Evolutionary conservation across 2,113 vertebrate species (phyloP), one percentile per base, ranked within the genome.

Genomic region (Solea solea): DNA sequence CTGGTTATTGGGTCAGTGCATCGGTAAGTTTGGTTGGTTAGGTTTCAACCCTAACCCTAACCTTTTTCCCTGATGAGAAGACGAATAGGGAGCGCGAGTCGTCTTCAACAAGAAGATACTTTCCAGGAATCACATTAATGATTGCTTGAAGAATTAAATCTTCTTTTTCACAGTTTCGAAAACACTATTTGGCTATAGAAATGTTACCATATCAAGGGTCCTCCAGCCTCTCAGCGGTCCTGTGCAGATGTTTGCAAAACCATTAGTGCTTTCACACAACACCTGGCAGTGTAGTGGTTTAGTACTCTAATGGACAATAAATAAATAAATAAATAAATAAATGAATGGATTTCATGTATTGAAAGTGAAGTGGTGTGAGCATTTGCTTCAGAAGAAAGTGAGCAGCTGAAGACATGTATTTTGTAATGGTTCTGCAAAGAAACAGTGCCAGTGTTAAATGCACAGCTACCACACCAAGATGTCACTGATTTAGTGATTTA

Each of bases 191-290:
- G 45, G 58, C 64, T n/a, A 8, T 42, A 72, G 52, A 70, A 59
- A 44, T 39, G 34, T 44, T 14, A 15, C 60, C 39, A 44, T 59
- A 65, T 72, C 34, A 71, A 73, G 41, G 27, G 55, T 28, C 60
- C 56, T 60, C 68, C 12, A 80, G 34, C 59, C 61, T 72, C 76
- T 72, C 52, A 75, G 54, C 66, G 64, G 74, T 62, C 41, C 59
- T 83, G 61, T 79, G 67, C 70, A 69, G 61, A 84, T 76, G 70
- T 86, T 84, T 75, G 68, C 70, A 70, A 81, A 88, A 67, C 76
- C 77, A 81, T 79, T 75, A 81, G 55, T 72, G 64, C 76, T 74
- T 81, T 66, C 49, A 64, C 44, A 68, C 55, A 41, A 57, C 82
- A 78, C 69, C 77, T 78, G 68, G 44, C 66, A 54, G 63, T 76